Percentiles rank a stretch among this genome's conserved stretches.
These are phyloP conservation scores for Epizoanthus stellaris DNA, from an alignment of 92 coral and sea anemone species.

Conservation along the genomic window DNA sequence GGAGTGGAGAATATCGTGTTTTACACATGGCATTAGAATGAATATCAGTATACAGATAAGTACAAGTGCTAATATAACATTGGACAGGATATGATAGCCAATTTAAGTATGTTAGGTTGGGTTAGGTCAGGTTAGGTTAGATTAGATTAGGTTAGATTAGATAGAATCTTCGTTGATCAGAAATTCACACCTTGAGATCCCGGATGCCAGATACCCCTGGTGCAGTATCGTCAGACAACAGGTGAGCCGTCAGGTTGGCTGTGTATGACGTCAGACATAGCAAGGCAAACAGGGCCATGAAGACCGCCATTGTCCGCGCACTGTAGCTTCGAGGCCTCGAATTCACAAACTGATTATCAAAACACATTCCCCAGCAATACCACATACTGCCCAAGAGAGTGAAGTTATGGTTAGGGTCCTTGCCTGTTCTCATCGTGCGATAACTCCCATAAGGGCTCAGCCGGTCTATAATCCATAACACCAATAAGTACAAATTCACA, in stretches of 20 bases:
- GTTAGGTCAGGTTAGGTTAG: too few relatives aligned
- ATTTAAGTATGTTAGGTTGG: too few relatives aligned
- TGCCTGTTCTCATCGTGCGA: slow-evolving; percentile 37
- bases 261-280: slow-evolving; percentile 91
- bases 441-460: slow-evolving; percentile 80
- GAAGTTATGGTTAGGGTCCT: slow-evolving; percentile 40
- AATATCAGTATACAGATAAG: too few relatives aligned
- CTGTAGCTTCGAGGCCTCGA: slow-evolving; percentile 76
- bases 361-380: slow-evolving; percentile 92
- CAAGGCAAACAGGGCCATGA: slow-evolving; percentile 77
- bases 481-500: slow-evolving; percentile 70
- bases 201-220: slow-evolving; percentile 86
- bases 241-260: slow-evolving; percentile 89
- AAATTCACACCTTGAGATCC: slow-evolving; percentile 73
- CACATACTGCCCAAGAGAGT: slow-evolving; percentile 89
- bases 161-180: too few relatives aligned
- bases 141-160: too few relatives aligned
- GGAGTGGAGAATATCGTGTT: too few relatives aligned
- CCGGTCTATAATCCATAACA: slow-evolving; percentile 75
- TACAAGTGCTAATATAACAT: too few relatives aligned
- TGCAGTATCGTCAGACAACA: slow-evolving; percentile 85
- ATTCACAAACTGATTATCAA: slow-evolving; percentile 87
- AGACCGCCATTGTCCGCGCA: slow-evolving; percentile 84
- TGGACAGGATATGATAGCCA: too few relatives aligned
- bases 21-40: too few relatives aligned